A percentile compares a stretch with the other conserved stretches of the same genome.
phyloP scores from a whole-genome alignment of 1,140 invertebrate genomes.

The Chrysomallon squamiferum region DNA sequence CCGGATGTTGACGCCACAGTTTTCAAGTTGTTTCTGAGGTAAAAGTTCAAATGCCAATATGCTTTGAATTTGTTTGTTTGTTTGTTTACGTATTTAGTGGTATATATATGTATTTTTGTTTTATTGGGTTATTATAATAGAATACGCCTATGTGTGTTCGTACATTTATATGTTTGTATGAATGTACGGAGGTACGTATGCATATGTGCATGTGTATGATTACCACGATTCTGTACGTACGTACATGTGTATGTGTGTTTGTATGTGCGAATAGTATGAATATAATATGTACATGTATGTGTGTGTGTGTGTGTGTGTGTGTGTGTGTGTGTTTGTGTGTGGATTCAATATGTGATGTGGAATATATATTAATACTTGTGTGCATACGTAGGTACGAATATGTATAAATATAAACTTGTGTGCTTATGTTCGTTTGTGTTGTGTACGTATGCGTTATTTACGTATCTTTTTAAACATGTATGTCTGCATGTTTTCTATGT shows the following conservation, averaged over 20 bases:
- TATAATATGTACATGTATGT: too few species aligned
- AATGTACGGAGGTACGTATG: not conserved
- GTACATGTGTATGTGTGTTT: too few species aligned
- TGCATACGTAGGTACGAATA: too few species aligned
- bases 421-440: not conserved
- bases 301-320: too few species aligned
- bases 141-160: not conserved
- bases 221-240: too few species aligned
- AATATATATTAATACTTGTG: too few species aligned
- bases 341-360: too few species aligned
- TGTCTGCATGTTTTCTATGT: not conserved
- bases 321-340: too few species aligned
- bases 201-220: not conserved
- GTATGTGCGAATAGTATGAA: too few species aligned
- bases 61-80: too few species aligned
- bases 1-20: not conserved
- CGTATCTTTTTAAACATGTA: not conserved
- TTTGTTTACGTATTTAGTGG: too few species aligned
- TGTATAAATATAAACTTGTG: not conserved
- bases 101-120: too few species aligned
- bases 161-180: not conserved
- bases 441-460: not conserved
- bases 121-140: not conserved
- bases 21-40: not conserved
- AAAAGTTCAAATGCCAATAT: not conserved